Evolutionary conservation across 2,113 vertebrate genomes (phyloP).

Genomic region (Hucho hucho): DNA sequence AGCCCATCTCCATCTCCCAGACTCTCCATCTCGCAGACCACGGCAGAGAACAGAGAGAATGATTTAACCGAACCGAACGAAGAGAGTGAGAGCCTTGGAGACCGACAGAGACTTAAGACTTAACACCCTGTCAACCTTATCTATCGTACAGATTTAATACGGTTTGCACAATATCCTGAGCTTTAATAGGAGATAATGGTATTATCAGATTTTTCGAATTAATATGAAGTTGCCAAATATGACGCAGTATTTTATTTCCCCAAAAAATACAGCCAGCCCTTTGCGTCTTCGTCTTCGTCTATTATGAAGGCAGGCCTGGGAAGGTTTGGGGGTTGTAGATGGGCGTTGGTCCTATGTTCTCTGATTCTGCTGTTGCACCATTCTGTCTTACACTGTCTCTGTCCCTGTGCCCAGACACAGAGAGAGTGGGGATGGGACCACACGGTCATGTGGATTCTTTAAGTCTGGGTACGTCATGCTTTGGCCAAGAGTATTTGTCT

Average conservation of each 20-base stretch:
- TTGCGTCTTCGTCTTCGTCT: neutral
- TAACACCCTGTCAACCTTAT: constrained; percentile 49
- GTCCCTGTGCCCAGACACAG: neutral
- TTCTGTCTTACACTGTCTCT: neutral
- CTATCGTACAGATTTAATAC: constrained; percentile 61
- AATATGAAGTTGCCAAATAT: constrained; percentile 30
- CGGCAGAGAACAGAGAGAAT: constrained; percentile 45
- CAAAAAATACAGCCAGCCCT: neutral
- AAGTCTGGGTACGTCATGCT: constrained; percentile 1
- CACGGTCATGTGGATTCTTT: neutral
- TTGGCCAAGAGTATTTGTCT: neutral
- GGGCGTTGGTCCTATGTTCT: neutral
- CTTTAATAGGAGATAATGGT: constrained; percentile 39
- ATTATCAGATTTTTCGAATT: constrained; percentile 54
- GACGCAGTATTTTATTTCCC: constrained; percentile 8
- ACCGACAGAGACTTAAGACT: constrained; percentile 64
- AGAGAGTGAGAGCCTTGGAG: constrained; percentile 48
- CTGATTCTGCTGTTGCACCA: neutral
- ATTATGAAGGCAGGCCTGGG: neutral
- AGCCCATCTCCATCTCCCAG: constrained; percentile 13
- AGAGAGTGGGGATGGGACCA: constrained; percentile 7
- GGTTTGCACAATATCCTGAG: constrained; percentile 57
- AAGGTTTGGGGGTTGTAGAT: neutral
- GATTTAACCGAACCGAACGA: constrained; percentile 56
- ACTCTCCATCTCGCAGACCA: neutral